Evolutionary conservation across 2,113 vertebrate genomes (phyloP).

Genomic region (Crotalus tigris): DNA sequence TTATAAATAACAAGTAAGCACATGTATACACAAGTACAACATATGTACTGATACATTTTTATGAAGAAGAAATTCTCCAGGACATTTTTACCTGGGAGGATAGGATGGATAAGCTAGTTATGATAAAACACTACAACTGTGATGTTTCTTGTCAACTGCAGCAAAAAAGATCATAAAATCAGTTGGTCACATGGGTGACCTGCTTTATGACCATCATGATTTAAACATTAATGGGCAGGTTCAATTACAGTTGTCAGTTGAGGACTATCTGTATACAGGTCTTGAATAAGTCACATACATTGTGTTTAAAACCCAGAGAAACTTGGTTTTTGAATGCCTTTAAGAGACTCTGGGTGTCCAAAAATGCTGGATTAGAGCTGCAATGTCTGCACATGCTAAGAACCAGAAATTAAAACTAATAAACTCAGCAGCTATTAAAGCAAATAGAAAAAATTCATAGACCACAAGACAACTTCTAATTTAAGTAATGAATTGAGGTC

Average conservation of each 20-base stretch:
- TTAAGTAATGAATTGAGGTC: neutral
- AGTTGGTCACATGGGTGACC: neutral
- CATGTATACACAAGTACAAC: neutral
- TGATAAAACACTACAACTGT: neutral
- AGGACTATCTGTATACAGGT: neutral
- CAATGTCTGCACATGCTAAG: neutral
- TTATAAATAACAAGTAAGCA: neutral
- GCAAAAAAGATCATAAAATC: neutral
- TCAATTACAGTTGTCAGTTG: neutral
- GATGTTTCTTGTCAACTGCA: neutral
- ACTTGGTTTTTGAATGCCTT: neutral
- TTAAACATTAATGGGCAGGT: neutral
- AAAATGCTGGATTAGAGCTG: neutral
- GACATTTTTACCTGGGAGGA: neutral
- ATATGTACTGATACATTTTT: neutral
- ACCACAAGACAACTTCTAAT: neutral
- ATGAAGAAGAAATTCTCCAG: neutral
- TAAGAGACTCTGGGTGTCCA: neutral
- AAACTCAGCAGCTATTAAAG: neutral
- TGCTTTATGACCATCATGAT: neutral
- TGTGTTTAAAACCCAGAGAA: neutral
- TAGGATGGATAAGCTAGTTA: neutral
- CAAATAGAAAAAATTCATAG: neutral
- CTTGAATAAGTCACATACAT: neutral
- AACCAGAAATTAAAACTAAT: neutral